phyloP scores from a whole-genome alignment of 1,140 invertebrate genomes.

The Leptinotarsa defecta region DNA sequence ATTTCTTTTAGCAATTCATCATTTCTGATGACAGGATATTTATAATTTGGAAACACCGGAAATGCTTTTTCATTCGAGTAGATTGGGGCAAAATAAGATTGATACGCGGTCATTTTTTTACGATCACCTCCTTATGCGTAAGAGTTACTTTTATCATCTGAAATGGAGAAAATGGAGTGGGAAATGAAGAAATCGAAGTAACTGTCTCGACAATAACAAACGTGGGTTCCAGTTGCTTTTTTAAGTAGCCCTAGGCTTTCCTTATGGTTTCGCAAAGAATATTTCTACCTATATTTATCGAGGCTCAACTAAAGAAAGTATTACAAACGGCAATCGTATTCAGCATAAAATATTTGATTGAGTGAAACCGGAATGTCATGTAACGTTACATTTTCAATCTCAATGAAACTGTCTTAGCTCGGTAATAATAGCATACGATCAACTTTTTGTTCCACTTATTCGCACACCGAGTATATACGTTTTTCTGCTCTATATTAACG shows the following conservation, averaged over 20 bases:
- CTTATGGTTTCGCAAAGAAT: not conserved
- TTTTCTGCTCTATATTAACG: not conserved
- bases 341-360: not conserved
- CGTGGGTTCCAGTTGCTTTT: not conserved
- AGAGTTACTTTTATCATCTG: too few species aligned
- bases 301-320: not conserved
- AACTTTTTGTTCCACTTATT: not conserved
- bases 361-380: slow-evolving; percentile 1
- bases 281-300: not conserved
- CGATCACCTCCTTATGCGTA: too few species aligned
- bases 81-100: too few species aligned
- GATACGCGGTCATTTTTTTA: too few species aligned
- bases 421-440: not conserved
- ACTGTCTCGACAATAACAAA: too few species aligned
- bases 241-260: not conserved
- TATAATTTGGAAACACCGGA: too few species aligned
- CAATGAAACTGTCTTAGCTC: not conserved
- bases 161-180: too few species aligned
- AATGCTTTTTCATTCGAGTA: too few species aligned
- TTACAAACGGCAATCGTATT: not conserved
- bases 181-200: too few species aligned
- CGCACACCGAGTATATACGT: not conserved
- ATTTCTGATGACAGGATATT: too few species aligned
- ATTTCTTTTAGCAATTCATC: too few species aligned
- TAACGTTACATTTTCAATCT: slow-evolving; percentile 3